Percentiles rank a stretch among this genome's conserved stretches.
These are phyloP conservation scores for Cheilosia grossa DNA, from an alignment of 2,888 invertebrate species.

Conservation along the genomic window DNA sequence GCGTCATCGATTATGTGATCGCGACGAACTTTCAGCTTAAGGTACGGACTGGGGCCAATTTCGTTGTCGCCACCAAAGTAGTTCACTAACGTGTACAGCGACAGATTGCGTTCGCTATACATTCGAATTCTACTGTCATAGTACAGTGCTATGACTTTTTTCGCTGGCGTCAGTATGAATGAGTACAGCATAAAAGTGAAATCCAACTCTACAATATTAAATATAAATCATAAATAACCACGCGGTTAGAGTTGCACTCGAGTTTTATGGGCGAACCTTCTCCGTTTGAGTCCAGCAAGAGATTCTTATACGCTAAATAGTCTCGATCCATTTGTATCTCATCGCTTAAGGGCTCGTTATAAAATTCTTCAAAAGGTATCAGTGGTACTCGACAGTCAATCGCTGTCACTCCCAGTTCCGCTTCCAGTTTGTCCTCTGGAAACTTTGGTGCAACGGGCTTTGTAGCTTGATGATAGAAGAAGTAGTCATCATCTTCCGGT, in stretches of 20 bases:
- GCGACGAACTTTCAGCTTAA: conserved; percentile 91
- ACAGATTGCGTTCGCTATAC: conserved; percentile 95
- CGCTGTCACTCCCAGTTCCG: conserved; percentile 86
- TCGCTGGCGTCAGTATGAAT: conserved; percentile 95
- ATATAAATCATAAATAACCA: not conserved
- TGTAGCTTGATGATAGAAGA: conserved; percentile 79
- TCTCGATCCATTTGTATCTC: conserved; percentile 97
- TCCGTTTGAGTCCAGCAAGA: conserved; percentile 79
- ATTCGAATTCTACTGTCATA: conserved; percentile 97
- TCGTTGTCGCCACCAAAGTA: conserved; percentile 93
- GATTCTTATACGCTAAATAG: conserved; percentile 94
- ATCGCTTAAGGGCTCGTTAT: conserved; percentile 96
- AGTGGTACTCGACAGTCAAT: conserved; percentile 91
- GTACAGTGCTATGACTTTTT: conserved; percentile 95
- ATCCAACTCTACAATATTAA: conserved; percentile 84
- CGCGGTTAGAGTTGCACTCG: too few species aligned
- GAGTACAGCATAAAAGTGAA: conserved; percentile 96
- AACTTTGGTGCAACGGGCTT: conserved; percentile 80
- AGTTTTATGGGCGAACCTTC: conserved; percentile 72
- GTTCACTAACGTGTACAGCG: conserved; percentile 88
- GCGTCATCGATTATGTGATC: conserved; percentile 96
- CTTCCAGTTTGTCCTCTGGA: conserved; percentile 84
- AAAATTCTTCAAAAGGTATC: conserved; percentile 94
- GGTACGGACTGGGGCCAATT: conserved; percentile 91
- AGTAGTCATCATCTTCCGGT: conserved; percentile 82